Percentiles rank a stretch among this genome's conserved stretches.
phyloP scores from a whole-genome alignment of 2,113 vertebrate species.

The Percina caprodes region DNA sequence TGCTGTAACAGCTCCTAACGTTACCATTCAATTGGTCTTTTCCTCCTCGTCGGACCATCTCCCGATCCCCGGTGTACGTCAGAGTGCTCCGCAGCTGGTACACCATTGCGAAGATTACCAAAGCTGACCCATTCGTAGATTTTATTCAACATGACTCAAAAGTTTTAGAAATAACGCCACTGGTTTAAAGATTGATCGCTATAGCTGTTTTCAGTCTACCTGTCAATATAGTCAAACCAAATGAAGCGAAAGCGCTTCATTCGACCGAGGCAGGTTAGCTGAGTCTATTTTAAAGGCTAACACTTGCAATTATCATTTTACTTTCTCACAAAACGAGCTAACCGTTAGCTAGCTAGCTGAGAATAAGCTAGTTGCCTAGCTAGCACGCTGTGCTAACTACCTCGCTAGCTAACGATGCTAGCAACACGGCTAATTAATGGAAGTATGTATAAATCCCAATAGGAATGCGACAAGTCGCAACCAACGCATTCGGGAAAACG shows the following conservation, averaged over 20 bases:
- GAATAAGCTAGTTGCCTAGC: constrained; percentile 46
- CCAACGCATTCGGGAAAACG: constrained; percentile 46
- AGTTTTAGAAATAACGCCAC: constrained; percentile 55
- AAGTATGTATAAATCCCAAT: constrained; percentile 70
- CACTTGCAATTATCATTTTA: constrained; percentile 44
- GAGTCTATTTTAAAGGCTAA: constrained; percentile 39
- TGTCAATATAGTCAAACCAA: constrained; percentile 53
- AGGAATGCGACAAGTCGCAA: constrained; percentile 54
- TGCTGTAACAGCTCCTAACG: constrained; percentile 1
- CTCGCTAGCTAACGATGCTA: constrained; percentile 73
- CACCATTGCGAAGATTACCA: constrained; percentile 80
- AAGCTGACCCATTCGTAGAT: constrained; percentile 83
- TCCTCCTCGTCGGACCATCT: constrained; percentile 69
- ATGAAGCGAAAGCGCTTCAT: constrained; percentile 52
- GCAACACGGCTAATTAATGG: constrained; percentile 72
- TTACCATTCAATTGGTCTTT: constrained; percentile 81
- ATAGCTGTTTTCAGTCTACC: constrained; percentile 33
- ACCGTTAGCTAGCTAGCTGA: constrained; percentile 50
- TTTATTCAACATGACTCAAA: constrained; percentile 84
- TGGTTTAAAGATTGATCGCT: constrained; percentile 35
- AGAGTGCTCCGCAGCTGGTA: constrained; percentile 62
- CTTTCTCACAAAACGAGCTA: constrained; percentile 36
- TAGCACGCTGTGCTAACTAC: constrained; percentile 66
- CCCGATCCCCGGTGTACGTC: constrained; percentile 50
- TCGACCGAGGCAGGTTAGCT: constrained; percentile 47